Evolutionary conservation across 2,888 invertebrate genomes (phyloP), one percentile per base, ranked within the genome.

Genomic region (Drosophila trichaetosa): DNA sequence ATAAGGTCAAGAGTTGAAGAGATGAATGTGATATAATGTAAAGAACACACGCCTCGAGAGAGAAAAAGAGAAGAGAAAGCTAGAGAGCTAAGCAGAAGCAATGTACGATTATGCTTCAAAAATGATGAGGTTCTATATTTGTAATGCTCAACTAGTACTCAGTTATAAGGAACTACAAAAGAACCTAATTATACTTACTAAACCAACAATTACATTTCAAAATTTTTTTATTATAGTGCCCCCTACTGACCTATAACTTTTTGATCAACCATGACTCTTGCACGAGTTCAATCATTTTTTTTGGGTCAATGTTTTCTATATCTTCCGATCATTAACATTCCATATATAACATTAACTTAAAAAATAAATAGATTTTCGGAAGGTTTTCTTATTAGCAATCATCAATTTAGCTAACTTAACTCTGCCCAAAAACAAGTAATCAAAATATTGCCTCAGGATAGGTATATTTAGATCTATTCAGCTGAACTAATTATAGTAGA

Each of bases 11-110:
- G 16, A 21, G 46, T 21, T 52, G 16, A 24, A 36, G 34, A 40
- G n/a, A 62, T 24, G 46, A 46, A 46, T 16, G 7, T 8, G 4
- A 46, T 24, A 24, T 46, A 46, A 46, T 46, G 46, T 16, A 21
- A 46, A 4, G 13, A 46, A 21, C 21, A 46, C 16, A 46, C 46
- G 21, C 16, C 21, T 16, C 46, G 52, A 68, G 6, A 57, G 18
- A 65, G 40, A 42, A 16, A 51, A 33, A 59, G 21, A 62, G 16
- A 57, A 11, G 54, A 48, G 34, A 34, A 6, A 40, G 46, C 27
- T 8, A 8, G 40, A 54, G 27, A 42, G 54, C 46, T 10, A 68
- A 76, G 77, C 78, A 36, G 24, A 65, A 62, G 66, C 56, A 58
- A 21, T 24, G 4, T 58, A 54, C 13, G 36, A 49, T 46, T 36